phyloP scores from a whole-genome alignment of 2,113 vertebrate genomes.

The Cebidichthys violaceus region DNA sequence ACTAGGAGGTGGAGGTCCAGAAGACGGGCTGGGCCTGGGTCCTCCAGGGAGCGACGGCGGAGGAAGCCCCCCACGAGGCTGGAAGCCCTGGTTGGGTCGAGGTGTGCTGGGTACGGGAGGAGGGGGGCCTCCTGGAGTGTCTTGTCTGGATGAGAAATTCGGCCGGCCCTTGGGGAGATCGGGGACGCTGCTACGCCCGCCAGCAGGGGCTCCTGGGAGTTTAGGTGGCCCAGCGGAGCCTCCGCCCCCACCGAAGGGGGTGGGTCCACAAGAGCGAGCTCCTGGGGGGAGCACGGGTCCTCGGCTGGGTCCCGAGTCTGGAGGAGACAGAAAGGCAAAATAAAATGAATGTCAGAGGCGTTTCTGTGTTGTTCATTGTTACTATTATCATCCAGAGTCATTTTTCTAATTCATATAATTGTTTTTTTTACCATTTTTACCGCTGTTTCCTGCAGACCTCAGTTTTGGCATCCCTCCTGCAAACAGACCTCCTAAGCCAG shows the following conservation, averaged over 20 bases:
- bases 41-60: conserved; percentile 77
- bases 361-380: neutral
- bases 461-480: conserved; percentile 96
- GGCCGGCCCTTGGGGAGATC: conserved; percentile 86
- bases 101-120: conserved; percentile 91
- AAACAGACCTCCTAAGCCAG: conserved; percentile 93
- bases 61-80: conserved; percentile 80
- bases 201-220: conserved; percentile 77
- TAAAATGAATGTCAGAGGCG: too few species aligned
- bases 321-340: neutral
- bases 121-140: conserved; percentile 76
- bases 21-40: conserved; percentile 77
- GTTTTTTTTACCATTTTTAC: conserved; percentile 77
- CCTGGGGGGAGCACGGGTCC: conserved; percentile 89
- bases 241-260: conserved; percentile 81
- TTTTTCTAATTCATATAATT: neutral
- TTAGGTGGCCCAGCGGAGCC: conserved; percentile 70
- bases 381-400: neutral
- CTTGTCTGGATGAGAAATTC: conserved; percentile 82
- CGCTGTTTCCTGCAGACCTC: conserved; percentile 87
- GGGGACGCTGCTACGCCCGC: conserved; percentile 67
- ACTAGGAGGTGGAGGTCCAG: conserved; percentile 77
- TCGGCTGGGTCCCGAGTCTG: conserved; percentile 87
- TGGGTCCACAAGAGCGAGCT: conserved; percentile 84
- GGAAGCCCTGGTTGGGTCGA: conserved; percentile 80